Conservation (phyloP, 2,113 vertebrate genomes). For the Jaculus jaculus region DNA sequence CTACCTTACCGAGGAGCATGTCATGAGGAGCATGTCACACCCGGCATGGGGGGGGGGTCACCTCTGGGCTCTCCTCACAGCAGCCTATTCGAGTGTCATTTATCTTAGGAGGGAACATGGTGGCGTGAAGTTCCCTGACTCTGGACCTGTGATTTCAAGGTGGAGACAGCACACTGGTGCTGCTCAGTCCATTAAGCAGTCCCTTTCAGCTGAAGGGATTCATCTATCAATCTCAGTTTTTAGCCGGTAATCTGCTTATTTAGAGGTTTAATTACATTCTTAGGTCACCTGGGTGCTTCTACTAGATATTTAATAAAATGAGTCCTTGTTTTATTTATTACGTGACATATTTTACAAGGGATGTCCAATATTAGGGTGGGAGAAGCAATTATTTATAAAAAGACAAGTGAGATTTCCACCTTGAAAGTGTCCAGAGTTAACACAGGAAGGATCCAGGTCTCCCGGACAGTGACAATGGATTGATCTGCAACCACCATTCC, state of each 20-base stretch:
- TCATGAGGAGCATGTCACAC: not conserved
- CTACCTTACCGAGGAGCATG: not conserved
- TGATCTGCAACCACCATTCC: conserved; percentile 66
- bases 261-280: conserved; percentile 78
- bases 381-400: conserved; percentile 8
- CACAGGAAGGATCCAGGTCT: conserved; percentile 49
- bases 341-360: conserved; percentile 27
- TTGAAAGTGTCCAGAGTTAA: conserved; percentile 49
- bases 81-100: conserved; percentile 27
- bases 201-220: conserved; percentile 72
- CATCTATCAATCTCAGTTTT: conserved; percentile 79
- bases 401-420: conserved; percentile 30
- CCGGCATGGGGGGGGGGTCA: not conserved
- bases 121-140: conserved; percentile 33
- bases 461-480: not conserved
- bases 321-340: conserved; percentile 70
- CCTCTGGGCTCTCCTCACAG: conserved; percentile 12
- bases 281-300: conserved; percentile 65
- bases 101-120: conserved; percentile 51
- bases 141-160: conserved; percentile 59
- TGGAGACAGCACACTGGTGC: conserved; percentile 71
- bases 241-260: conserved; percentile 75
- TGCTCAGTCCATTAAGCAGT: conserved; percentile 79
- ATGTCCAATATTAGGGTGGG: not conserved
- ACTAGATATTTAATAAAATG: conserved; percentile 74